These are phyloP conservation scores for Apistogramma diplotaenia DNA, from an alignment of 2,113 vertebrate species.

Conservation along the genomic window DNA sequence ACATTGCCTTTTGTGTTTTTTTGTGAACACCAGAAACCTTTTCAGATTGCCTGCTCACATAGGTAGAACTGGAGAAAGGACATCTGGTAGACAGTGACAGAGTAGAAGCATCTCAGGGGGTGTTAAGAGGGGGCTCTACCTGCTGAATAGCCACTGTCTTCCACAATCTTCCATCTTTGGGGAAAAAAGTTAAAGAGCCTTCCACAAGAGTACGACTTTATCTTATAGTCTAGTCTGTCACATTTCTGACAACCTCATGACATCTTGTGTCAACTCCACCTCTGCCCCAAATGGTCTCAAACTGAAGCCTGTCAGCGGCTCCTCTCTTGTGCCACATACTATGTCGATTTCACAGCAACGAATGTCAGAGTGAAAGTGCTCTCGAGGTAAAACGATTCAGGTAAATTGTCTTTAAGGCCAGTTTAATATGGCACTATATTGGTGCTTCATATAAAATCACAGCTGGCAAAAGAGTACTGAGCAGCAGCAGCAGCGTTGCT, in stretches of 20 bases:
- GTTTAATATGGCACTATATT: background rate
- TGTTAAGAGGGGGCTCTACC: background rate
- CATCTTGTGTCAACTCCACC: background rate
- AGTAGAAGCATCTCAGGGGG: background rate
- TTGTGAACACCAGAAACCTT: background rate
- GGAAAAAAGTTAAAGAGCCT: fast-evolving
- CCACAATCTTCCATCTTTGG: background rate
- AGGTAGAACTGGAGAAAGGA: background rate
- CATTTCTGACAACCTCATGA: background rate
- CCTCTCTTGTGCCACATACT: background rate
- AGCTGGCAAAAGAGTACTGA: background rate
- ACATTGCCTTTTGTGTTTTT: background rate
- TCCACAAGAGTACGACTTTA: background rate
- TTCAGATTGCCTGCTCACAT: background rate
- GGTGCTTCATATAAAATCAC: background rate
- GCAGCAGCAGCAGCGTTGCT: background rate
- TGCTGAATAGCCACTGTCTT: background rate
- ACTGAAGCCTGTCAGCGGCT: background rate
- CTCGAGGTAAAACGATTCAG: background rate
- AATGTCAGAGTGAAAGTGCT: background rate
- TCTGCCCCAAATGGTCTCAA: background rate
- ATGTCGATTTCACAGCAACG: background rate
- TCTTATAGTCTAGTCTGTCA: background rate
- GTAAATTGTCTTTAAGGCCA: background rate
- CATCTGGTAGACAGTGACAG: background rate